These are phyloP conservation scores for Pseudomyrmex concolor DNA, from an alignment of 1,140 invertebrate species.

Conservation along the genomic window DNA sequence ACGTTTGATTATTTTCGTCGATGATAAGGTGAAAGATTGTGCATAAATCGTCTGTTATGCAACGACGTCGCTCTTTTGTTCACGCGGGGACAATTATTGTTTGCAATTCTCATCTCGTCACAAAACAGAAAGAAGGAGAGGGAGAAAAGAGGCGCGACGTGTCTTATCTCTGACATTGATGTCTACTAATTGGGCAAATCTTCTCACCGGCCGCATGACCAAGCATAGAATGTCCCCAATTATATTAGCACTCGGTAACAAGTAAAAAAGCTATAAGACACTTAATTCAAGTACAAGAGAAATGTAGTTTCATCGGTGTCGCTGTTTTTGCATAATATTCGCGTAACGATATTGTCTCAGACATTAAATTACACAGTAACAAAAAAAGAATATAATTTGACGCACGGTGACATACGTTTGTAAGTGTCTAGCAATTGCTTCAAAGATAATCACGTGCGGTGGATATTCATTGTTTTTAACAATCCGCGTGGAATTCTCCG, in stretches of 20 bases:
- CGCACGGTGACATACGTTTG: too few relatives aligned
- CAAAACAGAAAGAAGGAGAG: conserved; percentile 13
- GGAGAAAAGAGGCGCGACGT: conserved; percentile 68
- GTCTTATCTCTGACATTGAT: conserved; percentile 79
- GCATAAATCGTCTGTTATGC: too few relatives aligned
- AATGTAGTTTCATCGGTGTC: background rate
- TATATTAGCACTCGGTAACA: conserved; percentile 51
- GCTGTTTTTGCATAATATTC: too few relatives aligned
- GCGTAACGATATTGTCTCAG: too few relatives aligned
- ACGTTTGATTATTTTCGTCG: background rate
- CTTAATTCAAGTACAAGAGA: background rate
- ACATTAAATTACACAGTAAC: too few relatives aligned
- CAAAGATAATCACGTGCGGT: background rate
- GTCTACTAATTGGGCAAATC: conserved; percentile 81
- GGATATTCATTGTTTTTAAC: conserved; percentile 72
- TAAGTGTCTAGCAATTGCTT: background rate
- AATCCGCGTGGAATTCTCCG: conserved; percentile 30
- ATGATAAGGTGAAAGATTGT: background rate
- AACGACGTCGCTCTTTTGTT: background rate
- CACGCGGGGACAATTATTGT: conserved; percentile 77
- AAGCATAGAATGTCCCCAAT: conserved; percentile 78
- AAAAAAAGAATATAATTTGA: too few relatives aligned
- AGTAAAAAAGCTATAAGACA: conserved; percentile 5
- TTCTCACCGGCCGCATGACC: conserved; percentile 73
- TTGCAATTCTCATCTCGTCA: conserved; percentile 76